These are phyloP conservation scores for Abscondita cerata DNA, from an alignment of 2,888 invertebrate species.

Conservation along the genomic window DNA sequence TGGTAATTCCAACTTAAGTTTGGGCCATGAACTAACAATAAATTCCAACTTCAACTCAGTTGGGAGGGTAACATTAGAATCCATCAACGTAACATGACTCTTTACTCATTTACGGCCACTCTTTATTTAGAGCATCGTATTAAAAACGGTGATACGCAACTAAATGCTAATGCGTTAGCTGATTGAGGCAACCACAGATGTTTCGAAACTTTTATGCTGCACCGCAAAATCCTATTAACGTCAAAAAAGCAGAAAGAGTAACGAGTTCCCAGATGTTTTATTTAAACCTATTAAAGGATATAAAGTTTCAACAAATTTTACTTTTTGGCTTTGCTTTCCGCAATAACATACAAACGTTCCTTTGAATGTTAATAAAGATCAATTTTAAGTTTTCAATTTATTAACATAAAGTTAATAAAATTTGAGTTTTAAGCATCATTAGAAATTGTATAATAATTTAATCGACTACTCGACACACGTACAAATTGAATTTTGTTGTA, in stretches of 20 bases:
- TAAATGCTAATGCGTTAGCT: slow-evolving; percentile 16
- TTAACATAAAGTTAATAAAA: too few relatives aligned
- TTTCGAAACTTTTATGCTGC: slow-evolving; percentile 26
- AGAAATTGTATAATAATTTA: too few relatives aligned
- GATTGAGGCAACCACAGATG: slow-evolving; percentile 26
- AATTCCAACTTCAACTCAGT: not conserved
- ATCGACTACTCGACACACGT: too few relatives aligned
- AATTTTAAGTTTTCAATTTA: too few relatives aligned
- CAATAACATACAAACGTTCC: too few relatives aligned
- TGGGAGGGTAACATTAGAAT: not conserved
- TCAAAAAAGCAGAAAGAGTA: slow-evolving; percentile 15
- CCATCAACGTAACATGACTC: slow-evolving; percentile 30
- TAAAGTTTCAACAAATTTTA: slow-evolving; percentile 12
- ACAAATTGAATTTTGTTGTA: too few relatives aligned
- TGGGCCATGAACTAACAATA: not conserved
- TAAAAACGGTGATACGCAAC: slow-evolving; percentile 19
- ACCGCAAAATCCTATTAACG: slow-evolving; percentile 26
- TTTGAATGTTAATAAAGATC: too few relatives aligned
- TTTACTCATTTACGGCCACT: slow-evolving; percentile 35
- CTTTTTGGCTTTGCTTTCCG: too few relatives aligned
- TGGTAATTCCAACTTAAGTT: too few relatives aligned
- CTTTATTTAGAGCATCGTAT: slow-evolving; percentile 18
- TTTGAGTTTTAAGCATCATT: too few relatives aligned
- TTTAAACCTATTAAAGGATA: slow-evolving; percentile 16
- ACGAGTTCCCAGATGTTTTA: slow-evolving; percentile 15